Base-by-base conservation (phyloP, 2,113 vertebrate genomes). In the Piaya cayana region DNA sequence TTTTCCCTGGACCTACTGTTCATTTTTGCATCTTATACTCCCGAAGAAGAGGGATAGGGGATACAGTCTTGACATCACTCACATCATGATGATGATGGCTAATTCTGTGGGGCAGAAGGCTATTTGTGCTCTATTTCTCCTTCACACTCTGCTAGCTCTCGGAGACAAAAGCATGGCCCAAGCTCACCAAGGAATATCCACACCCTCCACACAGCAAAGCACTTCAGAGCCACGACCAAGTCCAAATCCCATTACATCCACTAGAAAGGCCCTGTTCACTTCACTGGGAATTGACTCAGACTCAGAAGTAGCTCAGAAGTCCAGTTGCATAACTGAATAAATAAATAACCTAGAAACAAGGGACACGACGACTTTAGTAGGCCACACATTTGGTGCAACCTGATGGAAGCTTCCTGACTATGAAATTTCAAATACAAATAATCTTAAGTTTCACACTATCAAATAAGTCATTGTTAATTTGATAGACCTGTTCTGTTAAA, bases 391-490 rank as follows among this genome's bases (percentile, higher is more conserved):
- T 27, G 4, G 4, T 4, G 18, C 4, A 2, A 15, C 19, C 60
- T 82, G 25, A 45, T 18, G 45, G 21, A 3, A 69, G 39, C 69
- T 93, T 96, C 82, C 86, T 74, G 50, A 83, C 52, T 86, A 64
- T 78, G 63, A 79, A 4, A 63, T 92, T 95, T 93, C 69, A 95
- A 97, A 93, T 68, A 45, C 43, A 45, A 45, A 45, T 45, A 45
- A 45, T 18, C 43, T 14, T 45, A 45, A 45, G 13, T 45, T 16
- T 45, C 43, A 45, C 43, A 45, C 43, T 45, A 18, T 45, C 43
- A 45, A 94, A 83, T 86, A 94, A 91, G 60, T 39, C 67, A 18
- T 21, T 74, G 34, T 17, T 94, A 77, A 96, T 93, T 93, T 62
- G n/a, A 88, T 95, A 92, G 56, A 88, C 65, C 77, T 89, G 67